phyloP scores from a whole-genome alignment of 2,888 invertebrate species.

The Lochmaea crataegi region DNA sequence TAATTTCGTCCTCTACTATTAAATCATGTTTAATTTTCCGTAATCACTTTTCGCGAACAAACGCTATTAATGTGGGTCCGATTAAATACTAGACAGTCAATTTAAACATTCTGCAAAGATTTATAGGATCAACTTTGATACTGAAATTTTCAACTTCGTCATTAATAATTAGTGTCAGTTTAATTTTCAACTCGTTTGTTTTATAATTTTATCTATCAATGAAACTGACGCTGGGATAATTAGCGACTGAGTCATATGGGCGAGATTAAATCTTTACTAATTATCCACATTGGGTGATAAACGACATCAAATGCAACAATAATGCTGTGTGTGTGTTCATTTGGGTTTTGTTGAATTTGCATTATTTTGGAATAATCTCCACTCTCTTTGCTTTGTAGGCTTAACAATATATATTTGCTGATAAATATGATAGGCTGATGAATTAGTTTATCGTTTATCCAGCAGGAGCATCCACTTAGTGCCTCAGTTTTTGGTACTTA shows the following conservation, averaged over 20 bases:
- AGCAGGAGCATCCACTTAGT: too few species aligned
- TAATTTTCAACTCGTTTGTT: conserved; percentile 43
- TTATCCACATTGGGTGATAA: conserved; percentile 33
- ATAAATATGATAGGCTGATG: too few species aligned
- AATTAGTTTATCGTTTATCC: too few species aligned
- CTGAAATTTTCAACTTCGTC: neutral
- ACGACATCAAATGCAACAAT: conserved; percentile 20
- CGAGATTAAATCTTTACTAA: conserved; percentile 41
- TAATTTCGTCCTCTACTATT: too few species aligned
- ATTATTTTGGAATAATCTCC: conserved; percentile 24
- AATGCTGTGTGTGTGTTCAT: conserved; percentile 8
- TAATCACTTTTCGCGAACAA: neutral
- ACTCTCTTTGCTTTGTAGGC: conserved; percentile 13
- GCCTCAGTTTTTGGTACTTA: too few species aligned
- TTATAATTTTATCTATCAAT: conserved; percentile 27
- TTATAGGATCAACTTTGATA: neutral
- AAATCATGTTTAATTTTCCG: neutral
- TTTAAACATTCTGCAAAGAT: neutral
- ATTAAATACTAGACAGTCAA: neutral
- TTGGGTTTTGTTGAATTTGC: conserved; percentile 21
- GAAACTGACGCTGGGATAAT: conserved; percentile 31
- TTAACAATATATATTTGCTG: neutral
- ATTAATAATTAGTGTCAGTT: conserved; percentile 18
- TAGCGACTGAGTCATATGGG: conserved; percentile 26
- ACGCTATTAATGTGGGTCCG: neutral